Conservation (phyloP, 2,113 vertebrate genomes). For the Perccottus glenii region DNA sequence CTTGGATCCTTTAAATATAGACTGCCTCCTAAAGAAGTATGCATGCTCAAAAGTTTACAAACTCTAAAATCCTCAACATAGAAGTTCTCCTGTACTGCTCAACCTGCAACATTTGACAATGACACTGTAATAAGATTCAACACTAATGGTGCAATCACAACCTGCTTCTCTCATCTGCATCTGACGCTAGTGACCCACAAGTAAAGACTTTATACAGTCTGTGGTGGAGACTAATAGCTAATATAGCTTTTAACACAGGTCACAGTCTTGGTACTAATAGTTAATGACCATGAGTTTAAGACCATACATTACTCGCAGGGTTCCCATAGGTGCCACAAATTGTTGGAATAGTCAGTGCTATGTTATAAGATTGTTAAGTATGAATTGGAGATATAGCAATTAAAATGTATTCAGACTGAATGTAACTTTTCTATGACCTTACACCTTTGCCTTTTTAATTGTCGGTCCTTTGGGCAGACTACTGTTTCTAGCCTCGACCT, state of each 20-base stretch:
- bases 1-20: too few species aligned
- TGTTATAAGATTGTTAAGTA: too few species aligned
- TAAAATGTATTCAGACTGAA: neutral
- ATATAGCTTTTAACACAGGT: slow-evolving; percentile 10
- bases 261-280: slow-evolving; percentile 11
- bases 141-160: too few species aligned
- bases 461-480: slow-evolving; percentile 27
- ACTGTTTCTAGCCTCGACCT: slow-evolving; percentile 9
- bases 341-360: neutral
- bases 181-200: slow-evolving; percentile 8
- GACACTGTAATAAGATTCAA: slow-evolving; percentile 36
- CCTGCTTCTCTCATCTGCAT: too few species aligned
- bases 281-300: slow-evolving; percentile 1
- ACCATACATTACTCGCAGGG: neutral
- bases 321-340: neutral
- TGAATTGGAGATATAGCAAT: too few species aligned
- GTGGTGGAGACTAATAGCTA: slow-evolving; percentile 8
- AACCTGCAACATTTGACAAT: slow-evolving; percentile 72
- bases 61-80: too few species aligned
- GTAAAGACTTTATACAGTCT: slow-evolving; percentile 6
- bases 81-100: too few species aligned
- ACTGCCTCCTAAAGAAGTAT: too few species aligned
- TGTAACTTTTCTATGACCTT: slow-evolving; percentile 2
- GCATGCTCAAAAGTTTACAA: too few species aligned
- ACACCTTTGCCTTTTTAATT: slow-evolving; percentile 30